Evolutionary conservation across 1,140 invertebrate species (phyloP).

Genomic region (Apocrypta bakeri): DNA sequence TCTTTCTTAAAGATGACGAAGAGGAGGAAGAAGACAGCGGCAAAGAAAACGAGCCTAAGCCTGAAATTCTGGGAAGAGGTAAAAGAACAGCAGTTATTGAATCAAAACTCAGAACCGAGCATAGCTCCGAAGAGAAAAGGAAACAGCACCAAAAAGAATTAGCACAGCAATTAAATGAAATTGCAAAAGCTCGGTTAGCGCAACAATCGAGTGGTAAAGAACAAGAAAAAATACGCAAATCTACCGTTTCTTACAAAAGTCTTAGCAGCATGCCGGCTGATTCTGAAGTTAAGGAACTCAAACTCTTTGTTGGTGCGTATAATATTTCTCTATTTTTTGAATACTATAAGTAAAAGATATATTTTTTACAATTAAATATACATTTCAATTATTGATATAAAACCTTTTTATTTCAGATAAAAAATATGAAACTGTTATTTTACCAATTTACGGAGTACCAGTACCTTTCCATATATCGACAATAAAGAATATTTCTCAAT

Average conservation of each 20-base stretch:
- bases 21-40: constrained; percentile 86
- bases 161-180: constrained; percentile 91
- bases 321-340: neutral
- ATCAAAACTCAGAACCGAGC: constrained; percentile 95
- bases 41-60: constrained; percentile 80
- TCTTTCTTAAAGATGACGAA: constrained; percentile 96
- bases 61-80: constrained; percentile 83
- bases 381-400: constrained; percentile 1
- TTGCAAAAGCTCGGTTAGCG: constrained; percentile 92
- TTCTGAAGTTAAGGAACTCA: constrained; percentile 93
- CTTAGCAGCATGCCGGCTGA: constrained; percentile 94
- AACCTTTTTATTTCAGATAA: constrained; percentile 82
- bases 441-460: constrained; percentile 96
- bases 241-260: constrained; percentile 96
- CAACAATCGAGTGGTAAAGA: constrained; percentile 90
- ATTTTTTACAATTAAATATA: too few species aligned
- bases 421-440: constrained; percentile 97
- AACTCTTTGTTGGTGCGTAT: constrained; percentile 93
- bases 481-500: constrained; percentile 98
- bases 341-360: too few species aligned
- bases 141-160: constrained; percentile 98
- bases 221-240: constrained; percentile 94
- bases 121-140: constrained; percentile 97
- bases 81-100: constrained; percentile 96
- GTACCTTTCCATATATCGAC: constrained; percentile 99